Evolutionary conservation across 2,797 vertebrate genomes (phyloP).

Genomic region (Anas flavirostris): DNA sequence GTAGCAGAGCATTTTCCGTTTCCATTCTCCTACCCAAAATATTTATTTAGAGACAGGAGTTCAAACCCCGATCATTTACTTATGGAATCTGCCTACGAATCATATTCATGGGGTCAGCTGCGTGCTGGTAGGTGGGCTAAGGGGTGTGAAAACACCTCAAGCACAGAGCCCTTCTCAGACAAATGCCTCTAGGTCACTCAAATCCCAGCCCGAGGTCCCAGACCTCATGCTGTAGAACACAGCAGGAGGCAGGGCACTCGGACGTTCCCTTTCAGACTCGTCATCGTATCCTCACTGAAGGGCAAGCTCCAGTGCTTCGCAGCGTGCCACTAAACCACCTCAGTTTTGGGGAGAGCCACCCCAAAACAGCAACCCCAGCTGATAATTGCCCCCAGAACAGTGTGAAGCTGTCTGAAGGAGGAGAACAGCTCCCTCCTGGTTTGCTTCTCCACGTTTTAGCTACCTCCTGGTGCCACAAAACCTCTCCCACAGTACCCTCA

Average conservation of each 20-base stretch:
- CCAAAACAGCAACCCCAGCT: not conserved
- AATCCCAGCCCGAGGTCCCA: not conserved
- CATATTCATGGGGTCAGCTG: not conserved
- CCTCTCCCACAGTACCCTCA: not conserved
- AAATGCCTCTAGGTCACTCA: constrained; percentile 76
- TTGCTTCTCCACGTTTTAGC: not conserved
- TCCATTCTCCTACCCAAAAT: not conserved
- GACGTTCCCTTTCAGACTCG: constrained; percentile 62
- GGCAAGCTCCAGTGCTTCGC: not conserved
- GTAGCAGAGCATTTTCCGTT: not conserved
- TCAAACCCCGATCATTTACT: not conserved
- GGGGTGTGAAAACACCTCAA: not conserved
- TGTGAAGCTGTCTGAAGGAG: not conserved
- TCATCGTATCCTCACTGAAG: constrained; percentile 76
- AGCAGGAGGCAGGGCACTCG: not conserved
- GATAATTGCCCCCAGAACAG: no score
- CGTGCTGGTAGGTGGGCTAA: not conserved
- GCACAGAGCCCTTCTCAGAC: constrained; percentile 69
- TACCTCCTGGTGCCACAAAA: not conserved
- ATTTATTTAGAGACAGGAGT: not conserved
- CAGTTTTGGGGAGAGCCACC: no score
- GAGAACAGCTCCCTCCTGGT: no score
- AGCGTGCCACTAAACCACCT: not conserved
- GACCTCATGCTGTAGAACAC: constrained; percentile 57
- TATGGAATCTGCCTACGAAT: accelerated